Percentiles rank a stretch among this genome's conserved stretches.
These are phyloP conservation scores for Drosophila ustulata DNA, from an alignment of 2,888 invertebrate genomes.

Conservation along the genomic window DNA sequence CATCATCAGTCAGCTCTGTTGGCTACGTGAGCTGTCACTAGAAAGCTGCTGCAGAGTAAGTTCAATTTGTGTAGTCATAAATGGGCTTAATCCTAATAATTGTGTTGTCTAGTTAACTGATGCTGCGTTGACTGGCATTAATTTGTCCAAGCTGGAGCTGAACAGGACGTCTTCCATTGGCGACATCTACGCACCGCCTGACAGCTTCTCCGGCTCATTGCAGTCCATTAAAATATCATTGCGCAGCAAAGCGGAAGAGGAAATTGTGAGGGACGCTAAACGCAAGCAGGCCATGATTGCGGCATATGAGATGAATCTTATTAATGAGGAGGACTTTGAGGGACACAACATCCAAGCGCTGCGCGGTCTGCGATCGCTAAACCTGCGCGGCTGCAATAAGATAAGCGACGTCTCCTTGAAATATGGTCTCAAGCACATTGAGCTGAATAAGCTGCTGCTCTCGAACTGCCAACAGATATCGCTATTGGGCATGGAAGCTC, in stretches of 20 bases:
- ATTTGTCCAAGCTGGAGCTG: slow-evolving; percentile 65
- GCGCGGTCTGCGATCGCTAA: slow-evolving; percentile 87
- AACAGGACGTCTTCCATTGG: slow-evolving; percentile 61
- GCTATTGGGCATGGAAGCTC: slow-evolving; percentile 87
- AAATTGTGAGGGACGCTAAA: slow-evolving; percentile 89
- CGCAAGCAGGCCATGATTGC: slow-evolving; percentile 88
- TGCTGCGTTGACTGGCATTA: slow-evolving; percentile 89
- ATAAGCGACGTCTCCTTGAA: slow-evolving; percentile 90
- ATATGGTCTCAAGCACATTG: slow-evolving; percentile 89
- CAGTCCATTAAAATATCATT: slow-evolving; percentile 86
- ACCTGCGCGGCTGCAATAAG: slow-evolving; percentile 89
- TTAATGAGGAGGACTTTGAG: slow-evolving; percentile 74
- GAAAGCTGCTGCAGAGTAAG: slow-evolving; percentile 87
- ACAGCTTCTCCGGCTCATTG: slow-evolving; percentile 51
- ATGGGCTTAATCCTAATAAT: not conserved
- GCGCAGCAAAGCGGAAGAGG: slow-evolving; percentile 89
- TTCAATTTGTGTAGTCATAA: not conserved
- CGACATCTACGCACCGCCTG: slow-evolving; percentile 66
- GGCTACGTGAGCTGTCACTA: slow-evolving; percentile 87
- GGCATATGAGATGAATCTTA: slow-evolving; percentile 86
- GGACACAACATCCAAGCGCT: slow-evolving; percentile 86
- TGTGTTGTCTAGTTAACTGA: slow-evolving; percentile 86
- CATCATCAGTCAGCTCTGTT: slow-evolving; percentile 88
- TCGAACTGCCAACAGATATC: slow-evolving; percentile 90
- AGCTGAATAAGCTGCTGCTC: slow-evolving; percentile 87